These are phyloP conservation scores for Drosophila mauritiana DNA, from an alignment of 1,140 invertebrate species.

Conservation along the genomic window DNA sequence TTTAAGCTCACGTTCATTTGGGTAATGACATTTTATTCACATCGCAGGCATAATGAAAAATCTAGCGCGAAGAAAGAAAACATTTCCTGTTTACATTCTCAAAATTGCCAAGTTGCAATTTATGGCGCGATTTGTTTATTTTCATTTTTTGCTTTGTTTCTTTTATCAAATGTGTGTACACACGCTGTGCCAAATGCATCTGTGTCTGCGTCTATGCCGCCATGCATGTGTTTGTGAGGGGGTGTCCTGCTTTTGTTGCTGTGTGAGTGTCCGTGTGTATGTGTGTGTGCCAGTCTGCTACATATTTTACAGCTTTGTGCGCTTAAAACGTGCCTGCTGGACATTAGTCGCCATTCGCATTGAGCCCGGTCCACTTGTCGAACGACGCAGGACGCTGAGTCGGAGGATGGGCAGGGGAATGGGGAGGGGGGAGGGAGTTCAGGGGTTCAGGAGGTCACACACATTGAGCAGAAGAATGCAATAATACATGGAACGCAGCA, in stretches of 20 bases:
- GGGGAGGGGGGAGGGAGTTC: not conserved
- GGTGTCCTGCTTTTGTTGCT: slow-evolving; percentile 29
- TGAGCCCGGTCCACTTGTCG: slow-evolving; percentile 38
- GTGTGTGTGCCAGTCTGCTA: slow-evolving; percentile 29
- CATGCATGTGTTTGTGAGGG: not conserved
- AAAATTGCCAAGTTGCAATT: slow-evolving; percentile 77
- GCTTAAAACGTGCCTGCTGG: slow-evolving; percentile 70
- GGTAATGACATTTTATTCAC: slow-evolving; percentile 44
- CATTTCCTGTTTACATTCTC: slow-evolving; percentile 78
- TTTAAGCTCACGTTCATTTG: slow-evolving; percentile 41
- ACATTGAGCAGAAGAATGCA: slow-evolving; percentile 74
- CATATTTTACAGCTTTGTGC: slow-evolving; percentile 73
- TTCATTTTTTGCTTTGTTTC: slow-evolving; percentile 44
- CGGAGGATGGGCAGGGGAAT: no score
- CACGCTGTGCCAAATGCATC: slow-evolving; percentile 30
- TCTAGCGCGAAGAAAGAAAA: slow-evolving; percentile 56
- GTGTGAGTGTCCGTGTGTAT: not conserved
- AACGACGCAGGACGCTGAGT: not conserved
- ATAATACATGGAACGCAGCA: slow-evolving; percentile 63
- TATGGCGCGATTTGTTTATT: slow-evolving; percentile 71
- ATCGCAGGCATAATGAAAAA: slow-evolving; percentile 27
- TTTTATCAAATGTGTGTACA: slow-evolving; percentile 31
- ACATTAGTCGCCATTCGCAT: slow-evolving; percentile 70
- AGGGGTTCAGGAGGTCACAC: slow-evolving; percentile 18
- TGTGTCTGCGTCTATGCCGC: slow-evolving; percentile 1